Percentiles rank a stretch among this genome's conserved stretches.
Conservation (phyloP, 2,888 invertebrate species). For the Cheilosia grossa region DNA sequence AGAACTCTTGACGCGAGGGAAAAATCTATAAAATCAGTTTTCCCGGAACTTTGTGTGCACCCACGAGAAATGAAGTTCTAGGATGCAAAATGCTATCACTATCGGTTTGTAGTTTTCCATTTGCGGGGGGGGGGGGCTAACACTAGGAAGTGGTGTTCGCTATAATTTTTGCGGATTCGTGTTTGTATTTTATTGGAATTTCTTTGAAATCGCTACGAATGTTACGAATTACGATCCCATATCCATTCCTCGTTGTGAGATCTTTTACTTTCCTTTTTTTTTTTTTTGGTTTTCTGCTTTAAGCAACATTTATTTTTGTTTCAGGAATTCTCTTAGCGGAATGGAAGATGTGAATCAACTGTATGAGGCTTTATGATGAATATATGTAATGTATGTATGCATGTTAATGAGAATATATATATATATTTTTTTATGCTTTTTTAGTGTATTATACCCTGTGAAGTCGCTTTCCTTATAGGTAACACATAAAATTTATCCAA, state of each 20-base stretch:
- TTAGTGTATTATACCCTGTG: neutral
- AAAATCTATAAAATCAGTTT: conserved; percentile 67
- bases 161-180: neutral
- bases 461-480: neutral
- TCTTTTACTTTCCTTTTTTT: neutral
- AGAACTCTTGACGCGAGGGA: conserved; percentile 25
- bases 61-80: conserved; percentile 47
- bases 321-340: neutral
- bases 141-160: conserved; percentile 1
- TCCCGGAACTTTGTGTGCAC: conserved; percentile 35
- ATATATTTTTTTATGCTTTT: neutral
- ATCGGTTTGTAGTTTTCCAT: conserved; percentile 67
- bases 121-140: conserved; percentile 16
- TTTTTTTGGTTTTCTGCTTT: neutral
- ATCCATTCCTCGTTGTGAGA: neutral
- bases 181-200: conserved; percentile 3
- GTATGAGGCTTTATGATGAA: conserved; percentile 3
- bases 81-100: conserved; percentile 58
- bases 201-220: neutral
- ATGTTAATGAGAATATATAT: neutral
- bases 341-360: neutral
- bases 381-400: conserved; percentile 2
- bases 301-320: conserved; percentile 15
- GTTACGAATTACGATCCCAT: neutral
- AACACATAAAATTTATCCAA: too few relatives aligned